A percentile compares a stretch with the other conserved stretches of the same genome.
phyloP scores from a whole-genome alignment of 2,113 vertebrate genomes.

The Numida meleagris region DNA sequence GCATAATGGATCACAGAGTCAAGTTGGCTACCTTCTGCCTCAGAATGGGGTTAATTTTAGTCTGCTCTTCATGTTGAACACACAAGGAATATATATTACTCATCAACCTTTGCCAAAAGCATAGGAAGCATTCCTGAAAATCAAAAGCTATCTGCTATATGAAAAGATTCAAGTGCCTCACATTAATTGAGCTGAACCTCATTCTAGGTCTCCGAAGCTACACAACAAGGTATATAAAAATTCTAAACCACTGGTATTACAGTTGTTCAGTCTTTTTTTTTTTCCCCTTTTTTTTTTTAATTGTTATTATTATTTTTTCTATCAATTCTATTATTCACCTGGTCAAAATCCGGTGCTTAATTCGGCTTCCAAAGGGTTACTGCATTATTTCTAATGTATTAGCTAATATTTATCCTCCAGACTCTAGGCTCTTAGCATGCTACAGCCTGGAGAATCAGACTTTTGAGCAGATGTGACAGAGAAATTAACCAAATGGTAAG shows the following conservation, averaged over 20 bases:
- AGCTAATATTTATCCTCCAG: background rate
- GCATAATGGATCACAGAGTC: constrained; percentile 70
- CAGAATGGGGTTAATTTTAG: constrained; percentile 73
- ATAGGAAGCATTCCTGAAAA: constrained; percentile 29
- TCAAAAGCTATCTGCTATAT: constrained; percentile 36
- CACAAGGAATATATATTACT: constrained; percentile 68
- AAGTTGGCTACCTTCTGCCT: constrained; percentile 65
- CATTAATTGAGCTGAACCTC: constrained; percentile 13
- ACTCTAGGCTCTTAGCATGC: background rate
- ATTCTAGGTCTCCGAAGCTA: background rate
- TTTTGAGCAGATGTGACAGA: background rate
- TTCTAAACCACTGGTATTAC: background rate
- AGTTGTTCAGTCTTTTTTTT: background rate
- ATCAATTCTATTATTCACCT: background rate
- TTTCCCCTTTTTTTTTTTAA: background rate
- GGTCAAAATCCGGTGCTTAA: background rate
- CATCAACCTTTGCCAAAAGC: constrained; percentile 67
- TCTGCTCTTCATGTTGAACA: constrained; percentile 58
- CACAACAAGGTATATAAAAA: background rate
- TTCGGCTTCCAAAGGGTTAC: background rate
- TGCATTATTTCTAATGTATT: background rate
- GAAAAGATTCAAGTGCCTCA: background rate
- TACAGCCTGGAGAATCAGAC: background rate
- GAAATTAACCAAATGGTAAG: background rate
- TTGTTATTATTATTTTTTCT: background rate